Evolutionary conservation across 2,113 vertebrate species (phyloP).

Genomic region (Gnathonemus echidnorhynchus): DNA sequence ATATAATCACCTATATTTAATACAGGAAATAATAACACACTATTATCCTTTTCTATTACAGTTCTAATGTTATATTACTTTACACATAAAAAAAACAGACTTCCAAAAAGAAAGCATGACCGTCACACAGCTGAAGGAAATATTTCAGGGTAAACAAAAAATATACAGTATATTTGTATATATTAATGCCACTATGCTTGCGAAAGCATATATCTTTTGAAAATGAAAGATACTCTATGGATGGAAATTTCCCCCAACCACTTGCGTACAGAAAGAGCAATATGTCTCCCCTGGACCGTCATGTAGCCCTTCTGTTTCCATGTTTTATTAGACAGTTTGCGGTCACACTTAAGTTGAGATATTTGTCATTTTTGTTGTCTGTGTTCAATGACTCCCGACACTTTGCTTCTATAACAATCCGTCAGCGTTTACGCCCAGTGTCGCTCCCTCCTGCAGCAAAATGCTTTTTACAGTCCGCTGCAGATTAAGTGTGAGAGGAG

Average conservation of each 20-base stretch:
- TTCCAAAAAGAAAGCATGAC: not conserved
- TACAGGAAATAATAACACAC: not conserved
- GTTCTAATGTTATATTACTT: not conserved
- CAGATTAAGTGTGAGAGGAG: not conserved
- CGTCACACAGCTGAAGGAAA: not conserved
- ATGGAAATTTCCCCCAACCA: conserved; percentile 25
- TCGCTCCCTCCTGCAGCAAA: not conserved
- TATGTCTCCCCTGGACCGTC: not conserved
- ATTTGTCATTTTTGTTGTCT: conserved; percentile 13
- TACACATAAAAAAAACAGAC: not conserved
- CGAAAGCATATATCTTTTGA: conserved; percentile 2
- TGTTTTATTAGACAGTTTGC: conserved; percentile 8
- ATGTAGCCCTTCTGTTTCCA: not conserved
- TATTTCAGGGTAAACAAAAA: not conserved
- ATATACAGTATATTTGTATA: not conserved
- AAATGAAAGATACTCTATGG: conserved; percentile 9
- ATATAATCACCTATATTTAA: not conserved
- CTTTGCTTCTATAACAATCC: conserved; percentile 1
- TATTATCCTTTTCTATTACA: not conserved
- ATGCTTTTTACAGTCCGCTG: not conserved
- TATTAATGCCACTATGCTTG: conserved; percentile 19
- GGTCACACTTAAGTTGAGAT: not conserved
- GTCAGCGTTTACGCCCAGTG: not conserved
- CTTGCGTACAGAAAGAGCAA: conserved; percentile 9
- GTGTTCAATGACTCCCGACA: not conserved